These are phyloP conservation scores for Chitala chitala DNA, from an alignment of 2,113 vertebrate species.

Conservation along the genomic window DNA sequence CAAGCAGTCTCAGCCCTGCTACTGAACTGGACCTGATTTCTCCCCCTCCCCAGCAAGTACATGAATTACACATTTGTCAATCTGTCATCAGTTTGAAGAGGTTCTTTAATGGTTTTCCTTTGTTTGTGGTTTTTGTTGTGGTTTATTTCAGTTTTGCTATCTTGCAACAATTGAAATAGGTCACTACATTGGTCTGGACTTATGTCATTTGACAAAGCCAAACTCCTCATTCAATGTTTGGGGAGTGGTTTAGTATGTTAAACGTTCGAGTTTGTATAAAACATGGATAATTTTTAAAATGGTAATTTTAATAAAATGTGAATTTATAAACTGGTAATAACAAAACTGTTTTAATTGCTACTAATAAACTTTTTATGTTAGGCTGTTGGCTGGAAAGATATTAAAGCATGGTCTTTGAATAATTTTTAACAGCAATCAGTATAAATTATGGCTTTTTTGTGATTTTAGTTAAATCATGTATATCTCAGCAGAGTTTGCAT, in stretches of 20 bases:
- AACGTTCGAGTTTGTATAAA: neutral
- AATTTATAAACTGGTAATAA: too few relatives aligned
- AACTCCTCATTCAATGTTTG: neutral
- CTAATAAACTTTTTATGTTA: neutral
- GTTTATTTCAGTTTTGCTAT: neutral
- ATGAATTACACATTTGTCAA: too few relatives aligned
- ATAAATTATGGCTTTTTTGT: too few relatives aligned
- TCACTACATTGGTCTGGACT: neutral
- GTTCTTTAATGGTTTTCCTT: neutral
- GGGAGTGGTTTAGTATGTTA: neutral
- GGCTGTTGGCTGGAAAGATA: neutral
- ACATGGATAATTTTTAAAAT: neutral
- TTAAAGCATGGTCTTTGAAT: too few relatives aligned
- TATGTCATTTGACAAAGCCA: neutral
- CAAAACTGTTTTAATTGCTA: neutral
- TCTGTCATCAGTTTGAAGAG: too few relatives aligned
- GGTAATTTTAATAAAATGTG: neutral
- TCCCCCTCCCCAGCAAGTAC: too few relatives aligned
- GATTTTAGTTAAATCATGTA: neutral
- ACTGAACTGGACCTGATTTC: too few relatives aligned
- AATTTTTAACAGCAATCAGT: neutral
- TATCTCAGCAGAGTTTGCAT: neutral
- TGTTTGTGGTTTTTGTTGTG: neutral
- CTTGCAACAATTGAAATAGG: neutral
- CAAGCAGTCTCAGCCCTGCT: too few relatives aligned